phyloP scores from a whole-genome alignment of 2,888 invertebrate genomes.

The Phymatocera aterrima region DNA sequence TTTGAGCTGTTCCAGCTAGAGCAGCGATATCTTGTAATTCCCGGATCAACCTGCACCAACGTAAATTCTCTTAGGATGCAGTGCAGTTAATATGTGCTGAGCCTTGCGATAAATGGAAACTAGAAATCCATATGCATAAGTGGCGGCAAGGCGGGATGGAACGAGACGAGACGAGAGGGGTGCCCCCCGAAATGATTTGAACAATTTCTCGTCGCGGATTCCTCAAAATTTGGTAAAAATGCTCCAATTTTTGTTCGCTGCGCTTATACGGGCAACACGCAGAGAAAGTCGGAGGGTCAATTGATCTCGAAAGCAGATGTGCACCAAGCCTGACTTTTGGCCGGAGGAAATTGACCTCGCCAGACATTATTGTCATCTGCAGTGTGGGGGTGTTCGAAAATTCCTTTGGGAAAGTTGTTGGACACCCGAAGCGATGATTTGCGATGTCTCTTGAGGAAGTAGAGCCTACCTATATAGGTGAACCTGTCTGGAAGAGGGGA shows the following conservation, averaged over 20 bases:
- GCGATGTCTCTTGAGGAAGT: not conserved
- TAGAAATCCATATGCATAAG: no score
- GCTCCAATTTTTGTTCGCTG: no score
- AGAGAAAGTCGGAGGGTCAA: not conserved
- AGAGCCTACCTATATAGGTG: no score
- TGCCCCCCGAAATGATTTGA: no score
- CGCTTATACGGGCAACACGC: no score
- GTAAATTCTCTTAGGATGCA: not conserved
- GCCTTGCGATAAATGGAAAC: not conserved
- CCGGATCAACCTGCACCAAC: not conserved
- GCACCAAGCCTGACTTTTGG: no score
- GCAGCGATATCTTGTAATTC: slow-evolving; percentile 21
- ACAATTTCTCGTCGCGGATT: no score
- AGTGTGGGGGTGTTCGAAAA: not conserved
- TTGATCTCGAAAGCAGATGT: no score
- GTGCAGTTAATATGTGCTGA: not conserved
- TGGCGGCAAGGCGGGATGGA: no score
- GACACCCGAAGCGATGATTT: not conserved
- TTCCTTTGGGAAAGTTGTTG: slow-evolving; percentile 3
- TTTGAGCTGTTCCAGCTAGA: not conserved
- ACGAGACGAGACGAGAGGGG: no score
- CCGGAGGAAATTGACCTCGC: not conserved
- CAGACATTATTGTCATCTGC: not conserved
- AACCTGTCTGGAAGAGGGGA: no score
- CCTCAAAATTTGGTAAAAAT: no score